Evolutionary conservation across 2,888 invertebrate species (phyloP).

Genomic region (Frankliniella intonsa): DNA sequence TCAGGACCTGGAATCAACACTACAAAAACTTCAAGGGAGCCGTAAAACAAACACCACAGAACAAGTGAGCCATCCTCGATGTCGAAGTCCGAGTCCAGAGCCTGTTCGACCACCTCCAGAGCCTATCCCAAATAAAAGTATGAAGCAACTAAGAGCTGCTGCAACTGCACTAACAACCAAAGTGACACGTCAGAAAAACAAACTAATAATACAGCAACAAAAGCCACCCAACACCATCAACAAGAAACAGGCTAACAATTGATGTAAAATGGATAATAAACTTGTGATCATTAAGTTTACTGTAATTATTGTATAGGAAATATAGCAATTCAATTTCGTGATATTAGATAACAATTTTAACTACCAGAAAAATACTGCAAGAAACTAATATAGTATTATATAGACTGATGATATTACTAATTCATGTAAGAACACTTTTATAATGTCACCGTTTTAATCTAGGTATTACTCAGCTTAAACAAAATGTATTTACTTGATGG

Average conservation of each 20-base stretch:
- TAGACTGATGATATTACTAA: neutral
- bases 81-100: conserved; percentile 28
- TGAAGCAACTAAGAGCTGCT: conserved; percentile 61
- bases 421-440: neutral
- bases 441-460: too few species aligned
- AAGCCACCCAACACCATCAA: conserved; percentile 39
- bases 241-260: neutral
- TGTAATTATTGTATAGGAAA: neutral
- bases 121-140: conserved; percentile 58
- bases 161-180: conserved; percentile 63
- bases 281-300: neutral
- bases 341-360: neutral
- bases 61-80: conserved; percentile 9
- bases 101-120: conserved; percentile 39
- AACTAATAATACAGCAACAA: conserved; percentile 72
- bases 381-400: conserved; percentile 24
- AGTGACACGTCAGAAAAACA: conserved; percentile 77
- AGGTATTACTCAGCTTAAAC: too few species aligned
- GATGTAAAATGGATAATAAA: neutral
- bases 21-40: conserved; percentile 37
- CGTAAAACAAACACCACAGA: conserved; percentile 19
- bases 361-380: neutral
- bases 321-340: neutral
- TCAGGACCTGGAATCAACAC: conserved; percentile 44
- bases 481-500: too few species aligned